Conservation (phyloP, 35 echinoderm and acorn worm genomes). For the Apostichopus californicus region DNA sequence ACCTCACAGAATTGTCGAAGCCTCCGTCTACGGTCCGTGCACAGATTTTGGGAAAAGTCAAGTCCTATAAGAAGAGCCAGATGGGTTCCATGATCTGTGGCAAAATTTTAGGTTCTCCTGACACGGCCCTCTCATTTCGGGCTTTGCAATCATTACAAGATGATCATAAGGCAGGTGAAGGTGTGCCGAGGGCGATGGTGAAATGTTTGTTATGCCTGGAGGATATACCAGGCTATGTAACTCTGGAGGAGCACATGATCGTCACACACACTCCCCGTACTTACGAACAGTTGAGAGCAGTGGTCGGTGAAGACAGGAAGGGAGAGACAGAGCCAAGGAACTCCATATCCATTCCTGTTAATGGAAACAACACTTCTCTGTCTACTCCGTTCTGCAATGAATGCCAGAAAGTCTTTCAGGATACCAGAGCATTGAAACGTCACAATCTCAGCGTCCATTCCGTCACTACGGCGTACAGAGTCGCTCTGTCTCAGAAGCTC, state of each 20-base stretch:
- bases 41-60: not conserved
- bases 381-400: not conserved
- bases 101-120: not conserved
- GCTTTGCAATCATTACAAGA: not conserved
- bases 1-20: not conserved
- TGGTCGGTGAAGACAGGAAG: not conserved
- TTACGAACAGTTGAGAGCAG: not conserved
- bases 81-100: not conserved
- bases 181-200: not conserved
- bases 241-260: conserved; percentile 18
- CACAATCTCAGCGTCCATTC: not conserved
- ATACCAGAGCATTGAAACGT: not conserved
- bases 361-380: not conserved
- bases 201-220: conserved; percentile 1
- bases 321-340: not conserved
- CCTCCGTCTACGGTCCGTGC: too few species aligned
- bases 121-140: not conserved
- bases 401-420: conserved; percentile 20
- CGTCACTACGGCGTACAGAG: not conserved
- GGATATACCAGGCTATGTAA: not conserved
- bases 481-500: not conserved
- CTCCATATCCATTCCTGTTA: not conserved
- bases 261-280: not conserved
- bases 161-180: not conserved
- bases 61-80: not conserved